These are phyloP conservation scores for Micrasema longulum DNA, from an alignment of 1,140 invertebrate genomes.

Conservation along the genomic window DNA sequence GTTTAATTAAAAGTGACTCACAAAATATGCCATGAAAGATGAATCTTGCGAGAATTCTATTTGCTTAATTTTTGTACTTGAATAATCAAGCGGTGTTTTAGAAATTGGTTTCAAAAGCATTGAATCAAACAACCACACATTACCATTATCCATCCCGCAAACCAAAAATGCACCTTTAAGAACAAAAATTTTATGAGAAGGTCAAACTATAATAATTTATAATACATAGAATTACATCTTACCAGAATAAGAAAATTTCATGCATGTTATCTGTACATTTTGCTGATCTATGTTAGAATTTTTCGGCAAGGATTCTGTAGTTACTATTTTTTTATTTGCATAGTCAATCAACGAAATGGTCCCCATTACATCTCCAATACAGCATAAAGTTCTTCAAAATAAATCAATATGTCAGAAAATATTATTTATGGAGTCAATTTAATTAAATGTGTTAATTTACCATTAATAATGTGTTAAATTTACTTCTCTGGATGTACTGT, in stretches of 20 bases:
- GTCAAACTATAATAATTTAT: background rate
- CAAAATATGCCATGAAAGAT: slow-evolving; percentile 68
- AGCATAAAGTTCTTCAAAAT: slow-evolving; percentile 13
- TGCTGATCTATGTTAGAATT: slow-evolving; percentile 52
- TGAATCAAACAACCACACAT: slow-evolving; percentile 69
- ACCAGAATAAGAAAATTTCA: slow-evolving; percentile 68
- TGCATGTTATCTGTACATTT: slow-evolving; percentile 59
- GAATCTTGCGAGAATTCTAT: slow-evolving; percentile 67
- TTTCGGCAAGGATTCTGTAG: slow-evolving; percentile 36
- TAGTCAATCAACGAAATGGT: slow-evolving; percentile 64
- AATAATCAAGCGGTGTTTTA: slow-evolving; percentile 64
- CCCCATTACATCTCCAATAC: slow-evolving; percentile 63
- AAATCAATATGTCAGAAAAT: no score
- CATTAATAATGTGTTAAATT: background rate
- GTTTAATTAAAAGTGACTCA: slow-evolving; percentile 57
- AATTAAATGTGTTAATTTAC: no score
- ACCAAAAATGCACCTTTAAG: slow-evolving; percentile 66
- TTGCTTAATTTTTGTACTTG: slow-evolving; percentile 61
- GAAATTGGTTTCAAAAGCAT: slow-evolving; percentile 64
- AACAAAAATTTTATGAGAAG: background rate
- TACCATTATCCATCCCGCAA: slow-evolving; percentile 69
- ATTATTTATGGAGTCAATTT: no score
- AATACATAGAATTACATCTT: slow-evolving; percentile 1
- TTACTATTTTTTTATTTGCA: slow-evolving; percentile 58
- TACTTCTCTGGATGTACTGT: slow-evolving; percentile 63